Base-by-base conservation (phyloP, 2,888 invertebrate species). In the Lumbricus terrestris region DNA sequence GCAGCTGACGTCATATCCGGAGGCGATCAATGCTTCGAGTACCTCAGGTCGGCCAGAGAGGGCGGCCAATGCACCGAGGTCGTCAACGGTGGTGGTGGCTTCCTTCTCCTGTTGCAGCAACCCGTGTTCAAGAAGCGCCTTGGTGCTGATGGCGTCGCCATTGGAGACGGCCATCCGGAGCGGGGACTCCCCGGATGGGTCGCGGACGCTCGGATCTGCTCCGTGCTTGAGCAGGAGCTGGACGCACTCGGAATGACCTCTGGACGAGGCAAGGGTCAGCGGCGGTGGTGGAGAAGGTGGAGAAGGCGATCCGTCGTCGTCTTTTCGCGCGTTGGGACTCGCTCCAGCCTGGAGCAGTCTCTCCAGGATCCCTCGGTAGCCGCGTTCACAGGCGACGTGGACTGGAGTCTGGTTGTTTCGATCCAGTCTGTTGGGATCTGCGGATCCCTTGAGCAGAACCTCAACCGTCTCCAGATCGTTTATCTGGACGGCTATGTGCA, bases 401-500 rank as follows among this genome's bases (percentile, higher is more conserved):
- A 92, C 90, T 34, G 92, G 92, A 18, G 92, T 91, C 88, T 88
- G 82, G 88, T 90, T 90, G 83, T 89, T 82, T 23, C 88, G 90
- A 85, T 92, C 92, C 34, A 88, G 69, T 37, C 88, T 83, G 82
- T 91, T 90, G 16, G 91, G 91, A 54, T 92, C 90, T 20, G 92
- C 92, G 23, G 89, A 85, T n/a, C 38, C 82, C 15, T 47, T 88
- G 82, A 92, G 90, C 88, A 92, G 88, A n/a, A 92, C 91, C 35
- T 92, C 92, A 54, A 91, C 91, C 82, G 91, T 92, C 85, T 92
- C 91, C 20, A 69, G 90, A 82, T 92, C 92, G 54, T 92, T 92
- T 20, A 92, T 85, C 38, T 91, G 91, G 34, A 91, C 91, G 38
- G 92, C 92, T n/a, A 92, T 91, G 90, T 92, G 92, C 35, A 92